These are phyloP conservation scores for Conus betulinus DNA, from an alignment of 1,140 invertebrate genomes.

Conservation along the genomic window DNA sequence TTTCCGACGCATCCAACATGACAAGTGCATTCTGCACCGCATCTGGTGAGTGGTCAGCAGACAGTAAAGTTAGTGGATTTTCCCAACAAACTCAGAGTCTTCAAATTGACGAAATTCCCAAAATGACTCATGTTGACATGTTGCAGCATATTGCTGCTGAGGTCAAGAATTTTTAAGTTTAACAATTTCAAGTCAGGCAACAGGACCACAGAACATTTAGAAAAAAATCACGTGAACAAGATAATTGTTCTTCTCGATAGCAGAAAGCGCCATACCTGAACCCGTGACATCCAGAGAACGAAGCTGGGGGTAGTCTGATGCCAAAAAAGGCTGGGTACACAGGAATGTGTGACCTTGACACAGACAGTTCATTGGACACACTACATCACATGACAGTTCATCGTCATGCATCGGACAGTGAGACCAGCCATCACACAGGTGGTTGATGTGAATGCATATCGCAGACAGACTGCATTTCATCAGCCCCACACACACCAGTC, in stretches of 20 bases:
- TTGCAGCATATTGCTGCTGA: not conserved
- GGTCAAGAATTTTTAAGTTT: conserved; percentile 30
- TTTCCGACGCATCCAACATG: no score
- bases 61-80: not conserved
- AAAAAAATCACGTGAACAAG: not conserved
- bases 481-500: conserved; percentile 32
- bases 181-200: not conserved
- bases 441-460: conserved; percentile 16
- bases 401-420: conserved; percentile 39
- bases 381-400: conserved; percentile 27
- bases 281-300: not conserved
- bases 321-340: not conserved
- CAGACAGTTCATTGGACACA: conserved; percentile 46
- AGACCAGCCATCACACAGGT: conserved; percentile 13
- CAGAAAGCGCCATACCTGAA: not conserved
- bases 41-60: no score
- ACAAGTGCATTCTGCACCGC: no score
- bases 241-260: not conserved
- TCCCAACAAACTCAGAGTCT: conserved; percentile 12
- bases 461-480: conserved; percentile 19
- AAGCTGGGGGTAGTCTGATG: not conserved
- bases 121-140: no score
- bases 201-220: not conserved
- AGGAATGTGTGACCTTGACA: conserved; percentile 20
- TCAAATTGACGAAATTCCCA: not conserved